Evolutionary conservation across 2,113 vertebrate species (phyloP).

Genomic region (Neogale vison): DNA sequence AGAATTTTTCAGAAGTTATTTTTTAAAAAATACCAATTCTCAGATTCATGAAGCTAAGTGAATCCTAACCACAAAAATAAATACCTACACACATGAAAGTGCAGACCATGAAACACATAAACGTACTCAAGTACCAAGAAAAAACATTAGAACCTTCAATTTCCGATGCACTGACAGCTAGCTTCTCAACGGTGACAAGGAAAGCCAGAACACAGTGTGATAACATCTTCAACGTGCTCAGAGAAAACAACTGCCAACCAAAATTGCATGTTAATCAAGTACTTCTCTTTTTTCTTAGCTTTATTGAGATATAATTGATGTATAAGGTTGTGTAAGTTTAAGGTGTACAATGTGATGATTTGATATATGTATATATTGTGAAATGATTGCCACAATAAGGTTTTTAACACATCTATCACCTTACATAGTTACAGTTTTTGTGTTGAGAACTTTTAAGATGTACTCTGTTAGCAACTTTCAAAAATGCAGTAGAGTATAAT

Average conservation of each 20-base stretch:
- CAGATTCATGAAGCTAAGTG: background rate
- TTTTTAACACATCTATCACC: background rate
- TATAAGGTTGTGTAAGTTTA: background rate
- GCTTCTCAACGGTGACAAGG: background rate
- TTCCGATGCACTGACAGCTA: background rate
- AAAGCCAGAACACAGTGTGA: background rate
- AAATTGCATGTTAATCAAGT: background rate
- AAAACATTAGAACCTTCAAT: background rate
- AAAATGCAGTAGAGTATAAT: background rate
- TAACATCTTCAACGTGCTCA: background rate
- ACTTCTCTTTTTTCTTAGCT: slow-evolving; percentile 10
- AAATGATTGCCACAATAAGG: background rate
- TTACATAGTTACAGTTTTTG: background rate
- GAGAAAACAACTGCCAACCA: background rate
- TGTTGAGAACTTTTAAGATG: background rate
- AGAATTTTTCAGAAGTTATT: slow-evolving; percentile 41
- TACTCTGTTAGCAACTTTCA: background rate
- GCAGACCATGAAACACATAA: slow-evolving; percentile 3
- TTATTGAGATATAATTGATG: background rate
- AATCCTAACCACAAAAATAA: slow-evolving; percentile 27
- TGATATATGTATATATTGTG: background rate
- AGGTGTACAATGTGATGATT: background rate
- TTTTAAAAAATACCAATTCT: background rate
- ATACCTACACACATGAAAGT: background rate
- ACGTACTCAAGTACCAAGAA: slow-evolving; percentile 2